Base-by-base conservation (phyloP, 2,888 invertebrate species). In the Ochropleura leucogaster region DNA sequence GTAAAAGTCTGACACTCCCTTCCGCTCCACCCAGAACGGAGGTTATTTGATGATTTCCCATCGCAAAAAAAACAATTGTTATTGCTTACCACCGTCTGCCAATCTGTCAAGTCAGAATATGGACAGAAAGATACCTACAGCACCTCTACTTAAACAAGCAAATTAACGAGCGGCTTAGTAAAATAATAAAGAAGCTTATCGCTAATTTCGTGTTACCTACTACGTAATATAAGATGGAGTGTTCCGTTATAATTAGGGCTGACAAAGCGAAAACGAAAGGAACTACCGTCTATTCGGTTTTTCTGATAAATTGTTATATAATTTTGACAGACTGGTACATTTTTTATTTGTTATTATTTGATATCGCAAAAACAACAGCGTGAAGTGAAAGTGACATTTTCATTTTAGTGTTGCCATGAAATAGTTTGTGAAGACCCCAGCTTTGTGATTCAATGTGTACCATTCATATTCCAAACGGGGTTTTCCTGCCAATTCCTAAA, bases 361-460 rank as follows among this genome's bases (percentile, higher is more conserved):
- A 12, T 49, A 44, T 14, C 20, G 30, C 12, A 4, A 30, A 55
- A n/a, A 55, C n/a, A 47, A 7, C 47, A 49, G 44, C n/a, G n/a
- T 14, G 40, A 62, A 72, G n/a, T 14, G 40, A 62, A 72, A 12
- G 42, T 72, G 47, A 47, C 47, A 73, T 40, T 53, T 55, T n/a
- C n/a, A 5, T 18, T 44, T 49, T 7, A 63, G 44, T 76, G 80
- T 80, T 73, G 62, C 76, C 62, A 79, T 63, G 3, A 44, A 49
- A 63, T 63, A 62, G 55, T 18, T 40, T 49, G 51, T 40, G 9
- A 10, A 46, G 70, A 40, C 40, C 57, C 42, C 16, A 47, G 5
- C 3, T 8, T 20, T 42, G 12, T 12, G 4, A 12, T 7, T 60
- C n/a, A 18, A 7, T n/a, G 12, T 8, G 5, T 51, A 0, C 2